Base-by-base conservation (phyloP, 2,888 invertebrate genomes). In the Drosophila eohydei region DNA sequence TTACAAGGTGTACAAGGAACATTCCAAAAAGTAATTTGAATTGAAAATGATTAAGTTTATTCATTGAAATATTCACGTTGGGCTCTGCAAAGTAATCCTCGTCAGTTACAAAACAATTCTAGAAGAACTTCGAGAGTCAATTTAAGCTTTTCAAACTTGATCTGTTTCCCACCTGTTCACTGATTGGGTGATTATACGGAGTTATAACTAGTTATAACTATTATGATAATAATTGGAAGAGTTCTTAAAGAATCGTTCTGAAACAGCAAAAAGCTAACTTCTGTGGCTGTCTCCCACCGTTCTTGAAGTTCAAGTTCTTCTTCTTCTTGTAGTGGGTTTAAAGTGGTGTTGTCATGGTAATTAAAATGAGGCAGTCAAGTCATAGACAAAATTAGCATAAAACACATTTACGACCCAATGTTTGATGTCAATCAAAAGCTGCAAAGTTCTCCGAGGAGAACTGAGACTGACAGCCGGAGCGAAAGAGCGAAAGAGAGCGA, bases 351-450 rank as follows among this genome's bases (percentile, higher is more conserved):
- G 82, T 81, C 79, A 80, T 63, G 78, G 78, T 82, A 87, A 87
- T 87, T 87, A 81, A 83, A 79, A 82, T 81, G 74, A 71, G 36
- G 56, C 75, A 71, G 79, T 67, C 80, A 73, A 74, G 62, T 74
- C 70, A 79, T 89, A 74, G 81, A 50, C 70, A 60, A 64, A 80
- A 89, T 88, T 88, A 88, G 83, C 91, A 90, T 90, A 90, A 86
- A 89, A 81, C 73, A 80, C 89, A 89, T 91, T 50, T 89, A 87
- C 85, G 85, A 84, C 77, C 73, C 81, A 90, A 83, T 91, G 91
- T 91, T 90, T 76, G 74, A 65, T 83, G 91, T 87, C 91, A 91
- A 91, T 91, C 91, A 91, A 89, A 80, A 44, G 32, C 50, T 46
- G 68, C 71, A 78, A 87, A 87, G 74, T 83, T 81, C 80, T 77